Evolutionary conservation across 2,113 vertebrate genomes (phyloP).

Genomic region (Cercopithecus mona): DNA sequence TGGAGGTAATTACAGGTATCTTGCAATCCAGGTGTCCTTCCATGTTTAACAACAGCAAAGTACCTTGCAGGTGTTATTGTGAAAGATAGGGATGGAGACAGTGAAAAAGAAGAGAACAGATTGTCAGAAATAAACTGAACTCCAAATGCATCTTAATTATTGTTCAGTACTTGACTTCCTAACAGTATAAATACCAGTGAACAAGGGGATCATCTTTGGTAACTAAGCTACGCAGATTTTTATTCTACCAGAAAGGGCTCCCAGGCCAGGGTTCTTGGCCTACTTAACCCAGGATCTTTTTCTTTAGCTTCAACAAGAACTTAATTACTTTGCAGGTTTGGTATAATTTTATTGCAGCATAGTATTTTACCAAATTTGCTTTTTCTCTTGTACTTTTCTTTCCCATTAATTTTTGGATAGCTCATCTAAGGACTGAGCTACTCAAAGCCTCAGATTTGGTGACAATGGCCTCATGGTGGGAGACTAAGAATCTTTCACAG

Average conservation of each 20-base stretch:
- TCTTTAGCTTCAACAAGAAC: not conserved
- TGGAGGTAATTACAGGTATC: not conserved
- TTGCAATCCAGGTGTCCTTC: not conserved
- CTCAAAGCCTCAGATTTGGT: not conserved
- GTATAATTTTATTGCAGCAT: not conserved
- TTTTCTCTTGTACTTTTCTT: not conserved
- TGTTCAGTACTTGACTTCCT: not conserved
- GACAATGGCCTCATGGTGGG: rapidly evolving
- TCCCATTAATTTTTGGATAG: not conserved
- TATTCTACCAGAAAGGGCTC: not conserved
- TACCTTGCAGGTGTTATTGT: not conserved
- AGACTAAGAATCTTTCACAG: not conserved
- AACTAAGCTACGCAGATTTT: not conserved
- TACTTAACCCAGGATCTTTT: not conserved
- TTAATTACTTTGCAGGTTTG: not conserved
- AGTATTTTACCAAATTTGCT: not conserved
- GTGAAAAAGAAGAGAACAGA: not conserved
- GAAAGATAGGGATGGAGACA: not conserved
- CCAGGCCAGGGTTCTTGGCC: not conserved
- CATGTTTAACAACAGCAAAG: not conserved
- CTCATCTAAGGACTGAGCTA: not conserved
- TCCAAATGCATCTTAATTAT: not conserved
- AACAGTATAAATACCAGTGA: not conserved
- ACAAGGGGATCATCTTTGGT: not conserved
- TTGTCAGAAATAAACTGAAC: not conserved